Evolutionary conservation across 2,113 vertebrate genomes (phyloP), one percentile per base, ranked within the genome.

Genomic region (Alethe diademata): DNA sequence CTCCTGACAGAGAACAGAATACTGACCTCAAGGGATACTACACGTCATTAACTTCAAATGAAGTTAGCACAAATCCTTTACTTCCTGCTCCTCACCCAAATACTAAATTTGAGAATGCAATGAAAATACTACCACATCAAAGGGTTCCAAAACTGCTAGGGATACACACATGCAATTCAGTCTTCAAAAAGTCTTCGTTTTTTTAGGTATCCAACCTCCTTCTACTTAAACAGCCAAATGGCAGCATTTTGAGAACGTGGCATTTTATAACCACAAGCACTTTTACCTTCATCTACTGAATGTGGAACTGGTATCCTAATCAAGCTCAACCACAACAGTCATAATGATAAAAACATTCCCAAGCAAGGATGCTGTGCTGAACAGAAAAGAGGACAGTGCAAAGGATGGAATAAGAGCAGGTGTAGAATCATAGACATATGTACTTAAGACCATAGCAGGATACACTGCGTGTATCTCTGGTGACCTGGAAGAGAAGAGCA

Each of bases 321-420:
- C 36, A 50, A 45, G 36, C 53, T 92, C 45, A 92, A 56, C 40
- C 76, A 29, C 61, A 66, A 48, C 45, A 76, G 26, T 42, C 22
- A 6, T 8, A 85, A 86, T 28, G 75, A 83, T 19, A 60, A 78
- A 91, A 88, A 74, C 36, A 85, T 56, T 79, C 40, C 78, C 69
- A 84, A 54, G 50, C 50, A 85, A 85, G 26, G 53, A 74, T 66
- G 42, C 36, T 66, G 42, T 38, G 28, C 56, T 74, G 26, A 88
- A 93, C 64, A 89, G 57, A 87, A 92, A 85, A 84, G 51, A 91
- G 8, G 56, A 69, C 29, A 70, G 81, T 28, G 66, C 33, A 94
- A 95, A 92, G 72, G 57, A 80, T 18, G 29, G 79, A 78, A 48
- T 19, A 43, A 73, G 14, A 64, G 3, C 14, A 67, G 66, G 38